A percentile compares a stretch with the other conserved stretches of the same genome.
Evolutionary conservation across 2,113 vertebrate species (phyloP).

Genomic region (Trochalopteron elliotii): DNA sequence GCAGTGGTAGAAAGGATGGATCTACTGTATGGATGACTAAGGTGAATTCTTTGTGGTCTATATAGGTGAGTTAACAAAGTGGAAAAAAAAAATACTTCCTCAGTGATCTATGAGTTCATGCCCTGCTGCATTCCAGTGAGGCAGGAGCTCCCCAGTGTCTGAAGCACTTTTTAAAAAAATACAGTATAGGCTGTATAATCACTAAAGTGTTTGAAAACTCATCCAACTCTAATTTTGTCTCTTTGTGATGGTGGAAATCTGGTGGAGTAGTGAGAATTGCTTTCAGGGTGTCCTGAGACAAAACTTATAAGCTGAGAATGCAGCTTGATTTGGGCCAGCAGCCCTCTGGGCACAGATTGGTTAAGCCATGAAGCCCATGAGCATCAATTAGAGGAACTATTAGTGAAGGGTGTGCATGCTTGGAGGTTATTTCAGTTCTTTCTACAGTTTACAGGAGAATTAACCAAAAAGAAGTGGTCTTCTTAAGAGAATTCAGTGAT

Average conservation of each 20-base stretch:
- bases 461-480: not conserved
- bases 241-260: not conserved
- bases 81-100: not conserved
- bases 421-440: not conserved
- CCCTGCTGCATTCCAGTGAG: not conserved
- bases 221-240: not conserved
- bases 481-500: not conserved
- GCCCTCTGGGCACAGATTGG: not conserved
- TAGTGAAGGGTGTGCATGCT: not conserved
- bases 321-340: not conserved
- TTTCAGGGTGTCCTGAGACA: not conserved
- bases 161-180: not conserved
- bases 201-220: not conserved
- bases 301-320: not conserved
- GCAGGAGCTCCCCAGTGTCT: not conserved
- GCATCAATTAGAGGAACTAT: not conserved
- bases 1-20: not conserved
- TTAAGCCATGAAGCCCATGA: not conserved
- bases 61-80: not conserved
- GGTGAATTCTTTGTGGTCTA: not conserved
- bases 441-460: not conserved
- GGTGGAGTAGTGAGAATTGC: not conserved
- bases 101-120: not conserved
- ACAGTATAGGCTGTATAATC: not conserved
- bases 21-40: accelerated